phyloP scores from a whole-genome alignment of 2,113 vertebrate species.

The Uria aalge region DNA sequence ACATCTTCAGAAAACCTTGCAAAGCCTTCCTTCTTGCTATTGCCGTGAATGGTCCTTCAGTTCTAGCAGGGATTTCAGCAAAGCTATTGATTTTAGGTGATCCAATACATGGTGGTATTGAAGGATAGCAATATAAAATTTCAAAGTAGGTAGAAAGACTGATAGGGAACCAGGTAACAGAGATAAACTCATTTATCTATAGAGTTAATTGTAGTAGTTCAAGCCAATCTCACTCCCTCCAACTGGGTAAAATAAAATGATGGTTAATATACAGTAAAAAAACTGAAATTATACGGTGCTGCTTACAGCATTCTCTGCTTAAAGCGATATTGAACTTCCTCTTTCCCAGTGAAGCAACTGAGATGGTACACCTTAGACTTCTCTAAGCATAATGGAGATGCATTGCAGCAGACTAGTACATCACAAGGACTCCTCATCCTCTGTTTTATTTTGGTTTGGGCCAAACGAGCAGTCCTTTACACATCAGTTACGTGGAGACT shows the following conservation, averaged over 20 bases:
- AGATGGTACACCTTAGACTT: neutral
- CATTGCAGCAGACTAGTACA: neutral
- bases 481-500: neutral
- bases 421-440: neutral
- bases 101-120: neutral
- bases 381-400: neutral
- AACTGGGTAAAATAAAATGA: neutral
- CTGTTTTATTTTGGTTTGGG: neutral
- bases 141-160: neutral
- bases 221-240: neutral
- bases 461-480: neutral
- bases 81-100: neutral
- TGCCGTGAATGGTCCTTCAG: neutral
- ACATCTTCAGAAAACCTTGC: neutral
- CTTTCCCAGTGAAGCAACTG: neutral
- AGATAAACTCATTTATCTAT: neutral
- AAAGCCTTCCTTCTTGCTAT: neutral
- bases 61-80: neutral
- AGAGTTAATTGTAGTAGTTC: neutral
- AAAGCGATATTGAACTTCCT: accelerated
- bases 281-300: neutral
- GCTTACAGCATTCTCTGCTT: neutral
- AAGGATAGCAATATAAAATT: neutral
- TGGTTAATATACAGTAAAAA: neutral
- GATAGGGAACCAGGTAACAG: neutral